A percentile compares a stretch with the other conserved stretches of the same genome.
Evolutionary conservation across 2,113 vertebrate species (phyloP).

Genomic region (Chinchilla lanigera): DNA sequence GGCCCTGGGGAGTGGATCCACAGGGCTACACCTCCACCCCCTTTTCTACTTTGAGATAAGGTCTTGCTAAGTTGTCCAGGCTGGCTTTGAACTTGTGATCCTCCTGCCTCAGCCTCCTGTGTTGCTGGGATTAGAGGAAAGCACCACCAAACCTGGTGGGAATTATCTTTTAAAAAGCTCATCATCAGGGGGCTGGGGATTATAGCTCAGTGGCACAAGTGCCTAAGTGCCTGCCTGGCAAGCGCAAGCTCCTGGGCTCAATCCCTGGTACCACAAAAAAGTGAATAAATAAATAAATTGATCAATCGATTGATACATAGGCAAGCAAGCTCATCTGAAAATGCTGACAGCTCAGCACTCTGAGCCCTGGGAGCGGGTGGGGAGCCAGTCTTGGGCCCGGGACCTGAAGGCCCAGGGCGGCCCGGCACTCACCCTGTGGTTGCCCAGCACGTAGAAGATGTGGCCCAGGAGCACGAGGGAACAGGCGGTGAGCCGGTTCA

Average conservation of each 20-base stretch:
- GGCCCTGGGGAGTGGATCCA: background rate
- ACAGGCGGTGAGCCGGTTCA: slow-evolving; percentile 97
- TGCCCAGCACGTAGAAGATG: slow-evolving; percentile 98
- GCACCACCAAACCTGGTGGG: background rate
- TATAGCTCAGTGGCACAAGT: no score
- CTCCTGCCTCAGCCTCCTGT: background rate
- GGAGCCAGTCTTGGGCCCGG: no score
- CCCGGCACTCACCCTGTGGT: slow-evolving; percentile 93
- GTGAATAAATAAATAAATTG: no score
- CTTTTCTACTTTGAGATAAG: background rate
- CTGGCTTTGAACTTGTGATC: background rate
- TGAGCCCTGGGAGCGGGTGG: background rate
- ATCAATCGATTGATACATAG: no score
- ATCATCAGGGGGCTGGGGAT: no score
- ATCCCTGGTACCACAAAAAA: no score
- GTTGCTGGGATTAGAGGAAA: background rate
- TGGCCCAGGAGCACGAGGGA: slow-evolving; percentile 98
- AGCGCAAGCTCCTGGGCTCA: no score
- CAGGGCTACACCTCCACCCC: background rate
- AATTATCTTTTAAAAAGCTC: background rate
- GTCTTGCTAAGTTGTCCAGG: background rate
- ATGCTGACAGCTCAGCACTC: no score
- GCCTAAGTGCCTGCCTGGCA: no score
- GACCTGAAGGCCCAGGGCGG: background rate
- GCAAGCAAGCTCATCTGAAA: background rate